Base-by-base conservation (phyloP, 2,888 invertebrate genomes). In the Adineta ricciae region DNA sequence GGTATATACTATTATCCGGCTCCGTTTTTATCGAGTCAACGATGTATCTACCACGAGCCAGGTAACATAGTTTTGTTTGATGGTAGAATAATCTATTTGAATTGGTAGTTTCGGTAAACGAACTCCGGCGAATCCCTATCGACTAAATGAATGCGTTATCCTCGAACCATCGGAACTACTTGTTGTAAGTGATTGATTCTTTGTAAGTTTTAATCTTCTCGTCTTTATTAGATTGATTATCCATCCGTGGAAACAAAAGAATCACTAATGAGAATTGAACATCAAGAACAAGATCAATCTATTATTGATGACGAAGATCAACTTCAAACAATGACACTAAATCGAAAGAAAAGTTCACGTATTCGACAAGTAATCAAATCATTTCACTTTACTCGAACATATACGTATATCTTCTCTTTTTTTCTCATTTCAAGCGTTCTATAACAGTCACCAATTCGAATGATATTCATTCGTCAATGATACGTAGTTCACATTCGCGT, bases 131-230 rank as follows among this genome's bases (percentile, higher is more conserved):
- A 94, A 94, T 90, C 93, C 93, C 87, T 92, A 94, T 87, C 92
- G 95, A 88, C 93, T 93, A 88, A 94, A 94, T 91, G 94, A 95
- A 91, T 95, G 95, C 90, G 93, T 95, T 90, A 94, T 94, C 87
- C 92, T 95, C 90, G 95, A 95, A 91, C 93, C 94, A 87, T 94
- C 94, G 88, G 95, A 95, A 92, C 94, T 95, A 94, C 94, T 95
- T 90, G 94, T 94, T 91, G 78, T 78, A 78, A 78, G 78, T 38
- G 8, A 24, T 78, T 52, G 96, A 78, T 32, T 19, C 27, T 49
- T 19, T 50, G n/a, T 24, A 83, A 41, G 27, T n/a, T 1, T 83
- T 49, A n/a, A n/a, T 50, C 27, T 83, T 38, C 38, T 8, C 4
- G 1, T 38, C 24, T 52, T 4, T 54, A 52, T 16, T 2, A 52